Evolutionary conservation across 2,888 invertebrate species (phyloP).

Genomic region (Pollenia angustigena): DNA sequence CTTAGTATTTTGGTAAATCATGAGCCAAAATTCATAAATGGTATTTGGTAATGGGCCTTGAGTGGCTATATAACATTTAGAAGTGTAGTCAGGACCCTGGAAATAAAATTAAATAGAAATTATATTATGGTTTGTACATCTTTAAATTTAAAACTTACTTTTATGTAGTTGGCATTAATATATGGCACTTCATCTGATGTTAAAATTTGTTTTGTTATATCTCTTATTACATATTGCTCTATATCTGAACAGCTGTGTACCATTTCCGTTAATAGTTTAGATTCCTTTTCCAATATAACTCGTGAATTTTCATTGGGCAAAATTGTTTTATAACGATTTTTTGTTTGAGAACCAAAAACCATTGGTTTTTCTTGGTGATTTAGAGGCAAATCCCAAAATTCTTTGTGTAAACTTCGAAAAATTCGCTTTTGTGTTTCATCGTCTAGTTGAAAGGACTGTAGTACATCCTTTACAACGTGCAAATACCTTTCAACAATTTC

Average conservation of each 20-base stretch:
- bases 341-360: conserved; percentile 94
- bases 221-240: conserved; percentile 48
- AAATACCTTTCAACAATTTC: conserved; percentile 79
- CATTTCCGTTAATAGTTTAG: conserved; percentile 76
- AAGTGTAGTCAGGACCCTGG: conserved; percentile 95
- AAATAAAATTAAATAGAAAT: conserved; percentile 62
- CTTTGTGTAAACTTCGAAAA: conserved; percentile 90
- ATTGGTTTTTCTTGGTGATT: conserved; percentile 96
- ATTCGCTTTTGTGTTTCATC: conserved; percentile 87
- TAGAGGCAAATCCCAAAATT: conserved; percentile 97
- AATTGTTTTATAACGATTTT: conserved; percentile 95
- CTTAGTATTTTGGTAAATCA: conserved; percentile 88
- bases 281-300: conserved; percentile 87
- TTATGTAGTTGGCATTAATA: conserved; percentile 97
- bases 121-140: neutral
- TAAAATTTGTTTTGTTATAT: conserved; percentile 80
- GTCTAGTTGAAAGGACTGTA: conserved; percentile 83
- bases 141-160: conserved; percentile 85
- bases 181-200: conserved; percentile 87
- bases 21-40: conserved; percentile 95
- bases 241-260: conserved; percentile 51
- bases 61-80: conserved; percentile 94
- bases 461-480: conserved; percentile 76
- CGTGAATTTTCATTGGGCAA: conserved; percentile 95
- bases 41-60: conserved; percentile 97